Conservation (phyloP, 2,888 invertebrate genomes). For the Pachycephus smyrnensis region DNA sequence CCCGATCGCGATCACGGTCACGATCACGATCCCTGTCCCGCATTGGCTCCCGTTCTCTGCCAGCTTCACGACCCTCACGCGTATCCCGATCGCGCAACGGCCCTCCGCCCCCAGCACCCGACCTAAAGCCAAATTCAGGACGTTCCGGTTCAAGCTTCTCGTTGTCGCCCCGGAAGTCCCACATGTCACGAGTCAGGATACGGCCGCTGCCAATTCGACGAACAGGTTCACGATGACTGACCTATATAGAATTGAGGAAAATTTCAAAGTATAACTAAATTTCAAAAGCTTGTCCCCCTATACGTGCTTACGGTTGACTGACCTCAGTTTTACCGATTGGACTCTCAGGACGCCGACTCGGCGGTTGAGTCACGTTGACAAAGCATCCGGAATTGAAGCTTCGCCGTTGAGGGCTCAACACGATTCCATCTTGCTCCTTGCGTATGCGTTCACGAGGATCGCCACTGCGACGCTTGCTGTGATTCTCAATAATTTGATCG, state of each 20-base stretch:
- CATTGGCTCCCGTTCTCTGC: conserved; percentile 46
- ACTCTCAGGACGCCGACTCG: conserved; percentile 61
- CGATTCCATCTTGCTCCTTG: conserved; percentile 86
- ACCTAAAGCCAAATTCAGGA: conserved; percentile 59
- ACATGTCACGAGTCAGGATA: conserved; percentile 78
- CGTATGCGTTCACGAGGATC: conserved; percentile 83
- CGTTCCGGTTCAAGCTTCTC: conserved; percentile 60
- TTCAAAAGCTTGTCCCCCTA: no score
- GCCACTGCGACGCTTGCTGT: conserved; percentile 69
- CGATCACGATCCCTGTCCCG: conserved; percentile 33
- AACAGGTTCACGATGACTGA: conserved; percentile 64
- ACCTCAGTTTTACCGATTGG: conserved; percentile 65
- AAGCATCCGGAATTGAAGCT: conserved; percentile 91
- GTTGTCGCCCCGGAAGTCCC: conserved; percentile 68
- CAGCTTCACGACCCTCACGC: conserved; percentile 49
- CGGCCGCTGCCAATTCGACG: conserved; percentile 89
- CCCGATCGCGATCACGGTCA: conserved; percentile 32
- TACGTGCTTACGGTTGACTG: conserved; percentile 6
- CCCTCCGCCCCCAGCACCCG: conserved; percentile 42
- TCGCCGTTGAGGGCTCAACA: conserved; percentile 86
- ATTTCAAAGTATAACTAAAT: no score
- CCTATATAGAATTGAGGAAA: conserved; percentile 33
- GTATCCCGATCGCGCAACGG: conserved; percentile 50
- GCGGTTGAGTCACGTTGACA: conserved; percentile 68
- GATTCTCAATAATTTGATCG: conserved; percentile 59